Evolutionary conservation across 2,113 vertebrate species (phyloP).

Genomic region (Sinocyclocheilus maitianheensis): DNA sequence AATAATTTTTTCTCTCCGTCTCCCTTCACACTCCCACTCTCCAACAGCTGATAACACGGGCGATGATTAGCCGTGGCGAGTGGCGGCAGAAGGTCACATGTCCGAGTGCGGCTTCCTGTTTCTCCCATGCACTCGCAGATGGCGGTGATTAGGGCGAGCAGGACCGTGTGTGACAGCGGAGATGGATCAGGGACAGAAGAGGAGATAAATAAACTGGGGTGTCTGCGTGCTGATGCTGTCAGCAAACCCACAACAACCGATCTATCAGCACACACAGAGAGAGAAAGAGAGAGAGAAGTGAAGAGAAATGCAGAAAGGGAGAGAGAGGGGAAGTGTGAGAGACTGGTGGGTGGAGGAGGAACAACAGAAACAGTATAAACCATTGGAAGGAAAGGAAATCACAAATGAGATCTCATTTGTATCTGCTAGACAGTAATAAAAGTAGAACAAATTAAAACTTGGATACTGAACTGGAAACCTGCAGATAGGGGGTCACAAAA

Average conservation of each 20-base stretch:
- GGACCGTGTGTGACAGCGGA: slow-evolving; percentile 42
- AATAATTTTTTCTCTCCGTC: background rate
- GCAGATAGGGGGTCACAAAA: background rate
- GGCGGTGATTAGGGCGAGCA: slow-evolving; percentile 40
- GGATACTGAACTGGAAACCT: background rate
- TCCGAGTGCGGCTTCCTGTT: slow-evolving; percentile 36
- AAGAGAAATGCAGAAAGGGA: background rate
- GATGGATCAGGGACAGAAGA: slow-evolving; percentile 43
- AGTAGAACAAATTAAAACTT: background rate
- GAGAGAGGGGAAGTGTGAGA: background rate
- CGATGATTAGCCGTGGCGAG: slow-evolving; percentile 36
- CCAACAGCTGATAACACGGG: slow-evolving; percentile 34
- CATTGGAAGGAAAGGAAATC: background rate
- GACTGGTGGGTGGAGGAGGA: background rate
- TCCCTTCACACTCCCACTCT: slow-evolving; percentile 25
- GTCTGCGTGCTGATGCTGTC: slow-evolving; percentile 39
- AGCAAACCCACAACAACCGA: slow-evolving; percentile 26
- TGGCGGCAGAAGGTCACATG: slow-evolving; percentile 31
- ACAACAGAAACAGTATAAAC: background rate
- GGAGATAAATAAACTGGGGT: slow-evolving; percentile 39
- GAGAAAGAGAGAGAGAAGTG: background rate
- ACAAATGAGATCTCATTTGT: slow-evolving; percentile 3
- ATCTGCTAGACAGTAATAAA: background rate
- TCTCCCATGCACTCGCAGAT: slow-evolving; percentile 37
- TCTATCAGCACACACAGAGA: slow-evolving; percentile 22